A percentile compares a stretch with the other conserved stretches of the same genome.
These are phyloP conservation scores for Acleris literana DNA, from an alignment of 2,888 invertebrate genomes.

Conservation along the genomic window DNA sequence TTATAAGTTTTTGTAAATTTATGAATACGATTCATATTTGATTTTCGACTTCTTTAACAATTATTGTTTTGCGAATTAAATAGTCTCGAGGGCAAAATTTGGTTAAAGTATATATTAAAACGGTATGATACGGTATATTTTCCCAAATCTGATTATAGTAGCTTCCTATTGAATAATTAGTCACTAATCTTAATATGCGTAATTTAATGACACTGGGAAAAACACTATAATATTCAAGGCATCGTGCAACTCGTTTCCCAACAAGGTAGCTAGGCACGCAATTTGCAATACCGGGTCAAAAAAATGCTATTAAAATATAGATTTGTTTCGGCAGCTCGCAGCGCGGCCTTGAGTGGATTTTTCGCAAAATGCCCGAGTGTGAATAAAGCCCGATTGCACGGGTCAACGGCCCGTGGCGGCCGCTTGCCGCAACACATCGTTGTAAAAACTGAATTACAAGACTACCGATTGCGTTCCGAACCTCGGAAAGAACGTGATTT, in stretches of 20 bases:
- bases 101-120: too few relatives aligned
- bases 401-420: constrained; percentile 64
- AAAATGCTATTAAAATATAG: constrained; percentile 67
- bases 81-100: too few relatives aligned
- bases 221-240: constrained; percentile 29
- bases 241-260: constrained; percentile 62
- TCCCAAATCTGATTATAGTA: too few relatives aligned
- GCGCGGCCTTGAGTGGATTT: constrained; percentile 68
- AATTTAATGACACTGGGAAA: constrained; percentile 1
- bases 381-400: constrained; percentile 60
- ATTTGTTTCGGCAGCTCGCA: constrained; percentile 74
- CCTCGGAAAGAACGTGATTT: constrained; percentile 60
- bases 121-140: too few relatives aligned
- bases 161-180: too few relatives aligned
- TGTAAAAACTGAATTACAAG: constrained; percentile 50
- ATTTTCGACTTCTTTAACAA: too few relatives aligned
- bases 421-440: constrained; percentile 37
- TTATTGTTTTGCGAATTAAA: too few relatives aligned
- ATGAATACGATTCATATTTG: too few relatives aligned
- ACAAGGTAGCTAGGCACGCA: constrained; percentile 58
- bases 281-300: constrained; percentile 56
- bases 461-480: constrained; percentile 54
- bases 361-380: constrained; percentile 62
- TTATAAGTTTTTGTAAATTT: too few relatives aligned
- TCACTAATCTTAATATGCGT: too few relatives aligned